Percentiles rank a stretch among this genome's conserved stretches.
Evolutionary conservation across 2,113 vertebrate genomes (phyloP).

Genomic region (Fregetta grallaria): DNA sequence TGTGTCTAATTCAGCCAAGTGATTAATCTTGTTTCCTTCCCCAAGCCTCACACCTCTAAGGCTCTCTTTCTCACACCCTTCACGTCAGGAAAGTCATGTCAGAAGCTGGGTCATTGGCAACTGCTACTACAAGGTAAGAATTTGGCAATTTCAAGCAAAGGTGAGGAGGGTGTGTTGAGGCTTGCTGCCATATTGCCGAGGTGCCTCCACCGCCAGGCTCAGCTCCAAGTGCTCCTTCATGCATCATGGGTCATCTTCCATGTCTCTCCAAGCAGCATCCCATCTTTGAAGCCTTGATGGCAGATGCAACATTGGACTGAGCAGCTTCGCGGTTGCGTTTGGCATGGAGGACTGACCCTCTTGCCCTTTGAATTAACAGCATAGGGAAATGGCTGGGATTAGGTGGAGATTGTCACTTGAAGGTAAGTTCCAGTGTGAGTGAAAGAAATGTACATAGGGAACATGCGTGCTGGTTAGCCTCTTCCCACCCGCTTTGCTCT

Average conservation of each 20-base stretch:
- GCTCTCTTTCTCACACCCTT: not conserved
- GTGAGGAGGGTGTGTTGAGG: accelerated
- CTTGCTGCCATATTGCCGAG: not conserved
- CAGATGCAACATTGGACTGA: not conserved
- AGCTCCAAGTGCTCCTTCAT: not conserved
- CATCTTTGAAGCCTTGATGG: accelerated
- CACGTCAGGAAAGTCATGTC: not conserved
- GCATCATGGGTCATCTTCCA: not conserved
- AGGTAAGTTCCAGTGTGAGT: not conserved
- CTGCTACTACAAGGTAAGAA: not conserved
- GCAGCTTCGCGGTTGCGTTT: accelerated
- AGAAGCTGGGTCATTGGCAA: not conserved
- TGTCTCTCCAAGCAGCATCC: not conserved
- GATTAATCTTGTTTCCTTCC: not conserved
- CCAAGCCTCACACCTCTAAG: not conserved
- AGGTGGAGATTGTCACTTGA: not conserved
- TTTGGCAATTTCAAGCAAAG: not conserved
- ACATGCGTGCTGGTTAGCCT: accelerated
- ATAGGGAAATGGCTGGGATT: not conserved
- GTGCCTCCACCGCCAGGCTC: not conserved
- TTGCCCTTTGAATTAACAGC: not conserved
- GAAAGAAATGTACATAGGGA: not conserved
- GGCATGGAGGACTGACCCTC: not conserved
- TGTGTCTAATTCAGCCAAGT: not conserved
- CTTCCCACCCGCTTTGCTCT: not conserved